phyloP scores from a whole-genome alignment of 1,140 invertebrate genomes.

The Drosophila sp. region DNA sequence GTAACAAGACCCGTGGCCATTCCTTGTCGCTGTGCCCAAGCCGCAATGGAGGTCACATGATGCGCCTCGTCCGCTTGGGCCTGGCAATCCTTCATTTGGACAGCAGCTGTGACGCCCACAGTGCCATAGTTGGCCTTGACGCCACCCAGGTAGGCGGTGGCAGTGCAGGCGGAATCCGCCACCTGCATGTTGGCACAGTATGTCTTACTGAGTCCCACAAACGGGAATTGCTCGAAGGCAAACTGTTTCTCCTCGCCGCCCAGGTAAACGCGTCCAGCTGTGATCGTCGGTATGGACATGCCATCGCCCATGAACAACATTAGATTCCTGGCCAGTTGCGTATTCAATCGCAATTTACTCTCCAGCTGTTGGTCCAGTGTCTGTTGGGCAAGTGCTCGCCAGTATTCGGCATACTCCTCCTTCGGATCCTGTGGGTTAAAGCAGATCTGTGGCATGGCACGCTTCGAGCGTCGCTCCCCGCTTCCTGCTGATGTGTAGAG shows the following conservation, averaged over 20 bases:
- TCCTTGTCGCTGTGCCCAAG: constrained; percentile 89
- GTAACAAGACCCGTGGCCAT: constrained; percentile 90
- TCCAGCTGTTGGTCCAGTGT: constrained; percentile 74
- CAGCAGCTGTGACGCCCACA: constrained; percentile 89
- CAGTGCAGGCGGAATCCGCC: constrained; percentile 87
- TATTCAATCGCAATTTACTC: constrained; percentile 81
- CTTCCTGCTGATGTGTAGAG: constrained; percentile 7
- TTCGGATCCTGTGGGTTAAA: constrained; percentile 61
- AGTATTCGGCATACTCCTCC: constrained; percentile 78
- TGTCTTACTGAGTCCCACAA: constrained; percentile 85
- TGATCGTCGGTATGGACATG: constrained; percentile 89
- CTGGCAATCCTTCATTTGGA: constrained; percentile 86
- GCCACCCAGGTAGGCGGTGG: constrained; percentile 91
- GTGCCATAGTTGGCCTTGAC: constrained; percentile 92
- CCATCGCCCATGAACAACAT: constrained; percentile 91
- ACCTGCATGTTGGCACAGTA: constrained; percentile 90
- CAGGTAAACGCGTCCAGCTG: constrained; percentile 88
- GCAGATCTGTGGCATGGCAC: constrained; percentile 71
- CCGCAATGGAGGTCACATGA: constrained; percentile 88
- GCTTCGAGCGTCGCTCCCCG: constrained; percentile 47
- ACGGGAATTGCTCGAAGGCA: constrained; percentile 87
- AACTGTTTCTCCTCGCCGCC: constrained; percentile 89
- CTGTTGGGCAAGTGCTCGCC: constrained; percentile 68
- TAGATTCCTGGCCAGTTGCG: constrained; percentile 88
- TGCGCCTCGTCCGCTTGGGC: constrained; percentile 85